These are phyloP conservation scores for Itoplectis maculator DNA, from an alignment of 2,888 invertebrate species.

Conservation along the genomic window DNA sequence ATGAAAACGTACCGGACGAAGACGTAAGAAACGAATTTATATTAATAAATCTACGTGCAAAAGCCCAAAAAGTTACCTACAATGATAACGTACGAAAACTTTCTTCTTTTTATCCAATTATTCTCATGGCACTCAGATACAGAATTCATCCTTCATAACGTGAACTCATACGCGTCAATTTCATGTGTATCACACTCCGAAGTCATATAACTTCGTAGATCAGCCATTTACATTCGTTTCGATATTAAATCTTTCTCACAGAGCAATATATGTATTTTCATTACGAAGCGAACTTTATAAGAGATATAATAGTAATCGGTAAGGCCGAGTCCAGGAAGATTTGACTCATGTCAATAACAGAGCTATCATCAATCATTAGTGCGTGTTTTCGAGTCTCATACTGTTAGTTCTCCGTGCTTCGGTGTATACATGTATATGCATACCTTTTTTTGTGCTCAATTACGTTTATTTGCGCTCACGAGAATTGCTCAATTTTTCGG, in stretches of 20 bases:
- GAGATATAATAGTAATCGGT: slow-evolving; percentile 14
- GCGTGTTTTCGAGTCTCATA: neutral
- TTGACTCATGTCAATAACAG: slow-evolving; percentile 34
- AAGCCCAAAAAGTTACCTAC: slow-evolving; percentile 39
- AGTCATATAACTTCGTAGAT: slow-evolving; percentile 19
- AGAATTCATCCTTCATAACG: neutral
- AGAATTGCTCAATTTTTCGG: slow-evolving; percentile 60
- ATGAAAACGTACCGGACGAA: slow-evolving; percentile 31
- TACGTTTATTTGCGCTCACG: slow-evolving; percentile 43
- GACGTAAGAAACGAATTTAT: slow-evolving; percentile 30
- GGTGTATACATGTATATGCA: neutral
- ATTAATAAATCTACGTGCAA: slow-evolving; percentile 52
- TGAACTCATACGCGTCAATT: slow-evolving; percentile 6
- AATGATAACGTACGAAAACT: slow-evolving; percentile 36
- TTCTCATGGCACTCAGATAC: slow-evolving; percentile 13
- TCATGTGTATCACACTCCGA: slow-evolving; percentile 16
- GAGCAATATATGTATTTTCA: slow-evolving; percentile 64
- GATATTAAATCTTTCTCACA: slow-evolving; percentile 43
- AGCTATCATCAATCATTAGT: slow-evolving; percentile 36
- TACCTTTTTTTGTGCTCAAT: slow-evolving; percentile 56
- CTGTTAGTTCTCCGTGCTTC: slow-evolving; percentile 26
- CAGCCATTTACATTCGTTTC: slow-evolving; percentile 23
- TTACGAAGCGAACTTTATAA: slow-evolving; percentile 42
- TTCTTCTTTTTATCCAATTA: slow-evolving; percentile 27
- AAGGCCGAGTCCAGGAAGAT: slow-evolving; percentile 16